phyloP scores from a whole-genome alignment of 2,888 invertebrate species.

The Cheilosia grossa region DNA sequence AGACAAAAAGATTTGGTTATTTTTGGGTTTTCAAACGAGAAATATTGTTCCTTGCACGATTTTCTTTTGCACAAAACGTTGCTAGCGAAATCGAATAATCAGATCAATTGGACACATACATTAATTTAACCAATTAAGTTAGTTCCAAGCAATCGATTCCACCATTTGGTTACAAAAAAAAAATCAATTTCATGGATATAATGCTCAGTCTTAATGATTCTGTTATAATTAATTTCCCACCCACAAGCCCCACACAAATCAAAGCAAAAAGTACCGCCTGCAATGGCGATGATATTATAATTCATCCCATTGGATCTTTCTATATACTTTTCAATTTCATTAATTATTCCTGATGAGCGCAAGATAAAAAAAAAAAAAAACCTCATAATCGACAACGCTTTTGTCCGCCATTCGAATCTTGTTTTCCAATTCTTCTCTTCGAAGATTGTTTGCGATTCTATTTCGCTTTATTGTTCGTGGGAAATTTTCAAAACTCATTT shows the following conservation, averaged over 20 bases:
- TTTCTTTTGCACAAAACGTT: too few relatives aligned
- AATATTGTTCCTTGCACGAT: too few relatives aligned
- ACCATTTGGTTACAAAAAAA: not conserved
- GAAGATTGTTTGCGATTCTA: not conserved
- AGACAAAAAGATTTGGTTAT: too few relatives aligned
- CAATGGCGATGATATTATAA: conserved; percentile 12
- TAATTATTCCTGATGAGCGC: conserved; percentile 17
- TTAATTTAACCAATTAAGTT: too few relatives aligned
- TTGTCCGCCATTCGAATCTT: not conserved
- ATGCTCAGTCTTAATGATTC: conserved; percentile 9
- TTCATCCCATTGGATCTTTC: not conserved
- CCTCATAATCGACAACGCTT: not conserved
- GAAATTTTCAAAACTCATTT: not conserved
- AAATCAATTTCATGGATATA: not conserved
- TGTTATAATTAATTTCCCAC: conserved; percentile 33
- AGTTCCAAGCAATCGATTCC: too few relatives aligned
- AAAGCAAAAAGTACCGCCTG: not conserved
- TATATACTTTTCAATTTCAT: conserved; percentile 11
- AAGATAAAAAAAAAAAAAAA: conserved; percentile 4
- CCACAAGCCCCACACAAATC: not conserved
- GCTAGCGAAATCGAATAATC: too few relatives aligned
- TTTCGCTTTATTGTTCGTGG: conserved; percentile 1
- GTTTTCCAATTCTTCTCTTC: not conserved
- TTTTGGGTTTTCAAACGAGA: too few relatives aligned
- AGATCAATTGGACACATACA: too few relatives aligned